Evolutionary conservation across 2,113 vertebrate genomes (phyloP).

Genomic region (Melanerpes aurifrons): DNA sequence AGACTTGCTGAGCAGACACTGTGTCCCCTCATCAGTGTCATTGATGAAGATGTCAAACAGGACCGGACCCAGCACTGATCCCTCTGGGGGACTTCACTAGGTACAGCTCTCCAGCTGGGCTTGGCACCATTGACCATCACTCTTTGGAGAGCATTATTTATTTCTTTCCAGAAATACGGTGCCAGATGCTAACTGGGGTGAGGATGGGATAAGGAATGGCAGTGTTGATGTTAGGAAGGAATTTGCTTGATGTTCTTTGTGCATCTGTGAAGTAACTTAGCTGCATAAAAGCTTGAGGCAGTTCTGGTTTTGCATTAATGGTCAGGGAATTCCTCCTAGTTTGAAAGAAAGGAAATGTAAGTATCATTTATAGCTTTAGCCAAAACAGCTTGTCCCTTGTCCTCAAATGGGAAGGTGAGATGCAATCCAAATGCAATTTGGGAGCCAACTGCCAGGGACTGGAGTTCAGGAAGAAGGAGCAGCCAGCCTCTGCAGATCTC

Average conservation of each 20-base stretch:
- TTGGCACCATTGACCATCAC: too few relatives aligned
- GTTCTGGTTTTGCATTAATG: not conserved
- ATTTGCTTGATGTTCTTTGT: not conserved
- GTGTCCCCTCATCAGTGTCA: too few relatives aligned
- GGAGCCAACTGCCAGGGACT: not conserved
- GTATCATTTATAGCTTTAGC: not conserved
- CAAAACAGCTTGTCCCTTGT: not conserved
- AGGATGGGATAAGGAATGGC: rapidly evolving
- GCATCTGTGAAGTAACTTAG: not conserved
- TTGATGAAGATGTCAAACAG: too few relatives aligned
- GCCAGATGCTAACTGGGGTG: not conserved
- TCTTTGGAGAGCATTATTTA: not conserved
- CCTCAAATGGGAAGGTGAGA: not conserved
- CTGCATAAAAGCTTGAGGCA: not conserved
- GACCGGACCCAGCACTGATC: not conserved
- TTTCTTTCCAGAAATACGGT: not conserved
- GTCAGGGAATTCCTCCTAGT: not conserved
- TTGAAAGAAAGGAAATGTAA: not conserved
- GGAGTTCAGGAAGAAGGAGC: not conserved
- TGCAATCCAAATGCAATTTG: not conserved
- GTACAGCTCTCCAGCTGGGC: too few relatives aligned
- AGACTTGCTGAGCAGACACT: too few relatives aligned
- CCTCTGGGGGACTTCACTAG: too few relatives aligned
- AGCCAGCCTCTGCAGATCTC: not conserved
- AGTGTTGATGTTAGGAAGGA: rapidly evolving